phyloP scores from a whole-genome alignment of 2,113 vertebrate genomes.

The Petrocephalus zakoni region DNA sequence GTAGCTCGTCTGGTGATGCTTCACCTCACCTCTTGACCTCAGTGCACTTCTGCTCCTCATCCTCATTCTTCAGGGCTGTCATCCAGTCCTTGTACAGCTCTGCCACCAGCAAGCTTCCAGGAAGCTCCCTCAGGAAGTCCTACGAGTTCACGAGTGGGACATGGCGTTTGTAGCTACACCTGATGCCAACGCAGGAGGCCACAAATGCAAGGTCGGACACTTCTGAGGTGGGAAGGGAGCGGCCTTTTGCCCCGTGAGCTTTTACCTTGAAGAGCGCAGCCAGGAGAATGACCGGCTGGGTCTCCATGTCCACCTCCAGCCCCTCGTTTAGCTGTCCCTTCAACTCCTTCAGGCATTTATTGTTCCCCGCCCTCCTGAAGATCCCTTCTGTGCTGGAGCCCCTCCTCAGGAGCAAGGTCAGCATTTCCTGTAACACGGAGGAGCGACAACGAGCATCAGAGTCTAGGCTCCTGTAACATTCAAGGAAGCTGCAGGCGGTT shows the following conservation, averaged over 20 bases:
- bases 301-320: constrained; percentile 61
- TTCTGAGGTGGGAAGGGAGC: background rate
- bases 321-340: constrained; percentile 77
- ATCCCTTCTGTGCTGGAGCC: constrained; percentile 83
- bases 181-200: background rate
- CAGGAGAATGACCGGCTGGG: constrained; percentile 70
- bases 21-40: constrained; percentile 74
- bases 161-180: background rate
- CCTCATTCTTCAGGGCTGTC: constrained; percentile 63
- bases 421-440: constrained; percentile 65
- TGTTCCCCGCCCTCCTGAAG: constrained; percentile 82
- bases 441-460: background rate
- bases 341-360: constrained; percentile 74
- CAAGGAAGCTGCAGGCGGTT: background rate
- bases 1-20: background rate
- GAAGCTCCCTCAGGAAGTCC: constrained; percentile 88
- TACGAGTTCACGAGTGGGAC: constrained; percentile 43
- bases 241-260: background rate
- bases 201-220: background rate
- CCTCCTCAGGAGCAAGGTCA: constrained; percentile 70
- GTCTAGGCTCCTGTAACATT: background rate
- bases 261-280: constrained; percentile 84
- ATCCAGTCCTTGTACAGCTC: constrained; percentile 80
- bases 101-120: constrained; percentile 72
- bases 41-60: constrained; percentile 54